These are phyloP conservation scores for Callinectes sapidus DNA, from an alignment of 2,888 invertebrate genomes.

Conservation along the genomic window DNA sequence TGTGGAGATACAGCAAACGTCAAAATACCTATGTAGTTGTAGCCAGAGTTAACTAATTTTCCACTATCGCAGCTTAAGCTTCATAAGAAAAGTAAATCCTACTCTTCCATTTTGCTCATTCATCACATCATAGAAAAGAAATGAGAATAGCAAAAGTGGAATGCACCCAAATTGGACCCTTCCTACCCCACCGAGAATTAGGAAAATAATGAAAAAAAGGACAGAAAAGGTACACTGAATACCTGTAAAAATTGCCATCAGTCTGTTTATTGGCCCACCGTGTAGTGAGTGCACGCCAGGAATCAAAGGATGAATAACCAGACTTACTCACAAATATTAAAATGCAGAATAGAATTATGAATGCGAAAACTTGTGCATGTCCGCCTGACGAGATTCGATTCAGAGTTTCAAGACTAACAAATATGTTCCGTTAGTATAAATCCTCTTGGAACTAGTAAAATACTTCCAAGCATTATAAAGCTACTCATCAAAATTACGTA, in stretches of 20 bases:
- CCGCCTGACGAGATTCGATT: background rate
- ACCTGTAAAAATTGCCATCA: background rate
- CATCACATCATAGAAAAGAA: background rate
- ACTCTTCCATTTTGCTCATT: background rate
- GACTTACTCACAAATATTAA: background rate
- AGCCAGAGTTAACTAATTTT: background rate
- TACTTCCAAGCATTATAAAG: background rate
- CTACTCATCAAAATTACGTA: background rate
- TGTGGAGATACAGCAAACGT: no score
- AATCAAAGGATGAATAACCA: slow-evolving; percentile 3
- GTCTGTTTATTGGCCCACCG: background rate
- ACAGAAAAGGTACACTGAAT: background rate
- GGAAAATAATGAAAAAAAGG: background rate
- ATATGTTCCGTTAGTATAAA: background rate
- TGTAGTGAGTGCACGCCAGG: background rate
- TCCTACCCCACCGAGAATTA: background rate
- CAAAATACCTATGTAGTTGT: no score
- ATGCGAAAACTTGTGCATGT: background rate
- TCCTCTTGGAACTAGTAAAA: background rate
- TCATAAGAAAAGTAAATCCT: background rate
- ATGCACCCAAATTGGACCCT: background rate
- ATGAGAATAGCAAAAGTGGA: background rate
- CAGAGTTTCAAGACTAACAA: background rate
- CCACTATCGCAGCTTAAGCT: background rate
- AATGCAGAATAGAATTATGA: background rate